Evolutionary conservation across 2,888 invertebrate species (phyloP).

Genomic region (Lasioglossum leucozonium): DNA sequence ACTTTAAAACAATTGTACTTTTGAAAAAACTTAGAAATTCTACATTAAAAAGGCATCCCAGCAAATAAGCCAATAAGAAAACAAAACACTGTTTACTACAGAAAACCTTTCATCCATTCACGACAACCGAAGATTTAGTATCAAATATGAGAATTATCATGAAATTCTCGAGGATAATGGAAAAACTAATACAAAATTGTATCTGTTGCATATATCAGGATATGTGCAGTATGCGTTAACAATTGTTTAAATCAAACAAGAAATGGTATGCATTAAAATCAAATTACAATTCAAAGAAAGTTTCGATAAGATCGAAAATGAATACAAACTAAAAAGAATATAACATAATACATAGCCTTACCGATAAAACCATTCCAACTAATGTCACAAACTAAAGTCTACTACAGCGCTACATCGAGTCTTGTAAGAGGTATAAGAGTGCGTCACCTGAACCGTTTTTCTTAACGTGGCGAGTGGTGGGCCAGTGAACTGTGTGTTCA

Average conservation of each 20-base stretch:
- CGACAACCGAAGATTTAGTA: slow-evolving; percentile 23
- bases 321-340: slow-evolving; percentile 40
- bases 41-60: slow-evolving; percentile 64
- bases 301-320: slow-evolving; percentile 22
- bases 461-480: slow-evolving; percentile 87
- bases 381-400: slow-evolving; percentile 75
- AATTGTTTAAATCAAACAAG: slow-evolving; percentile 32
- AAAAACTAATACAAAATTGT: slow-evolving; percentile 23
- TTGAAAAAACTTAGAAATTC: slow-evolving; percentile 46
- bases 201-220: slow-evolving; percentile 13
- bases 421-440: slow-evolving; percentile 81
- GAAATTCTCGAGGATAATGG: background rate
- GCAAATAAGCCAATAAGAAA: slow-evolving; percentile 60
- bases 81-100: slow-evolving; percentile 47
- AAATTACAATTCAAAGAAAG: slow-evolving; percentile 24
- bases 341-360: slow-evolving; percentile 65
- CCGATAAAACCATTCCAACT: slow-evolving; percentile 77
- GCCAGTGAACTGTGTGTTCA: slow-evolving; percentile 86
- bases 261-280: slow-evolving; percentile 25
- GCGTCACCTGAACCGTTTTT: slow-evolving; percentile 86
- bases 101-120: slow-evolving; percentile 38
- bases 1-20: slow-evolving; percentile 53
- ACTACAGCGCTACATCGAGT: slow-evolving; percentile 83
- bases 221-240: slow-evolving; percentile 25
- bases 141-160: background rate